Evolutionary conservation across 2,113 vertebrate species (phyloP).

Genomic region (Protobothrops mucrosquamatus): DNA sequence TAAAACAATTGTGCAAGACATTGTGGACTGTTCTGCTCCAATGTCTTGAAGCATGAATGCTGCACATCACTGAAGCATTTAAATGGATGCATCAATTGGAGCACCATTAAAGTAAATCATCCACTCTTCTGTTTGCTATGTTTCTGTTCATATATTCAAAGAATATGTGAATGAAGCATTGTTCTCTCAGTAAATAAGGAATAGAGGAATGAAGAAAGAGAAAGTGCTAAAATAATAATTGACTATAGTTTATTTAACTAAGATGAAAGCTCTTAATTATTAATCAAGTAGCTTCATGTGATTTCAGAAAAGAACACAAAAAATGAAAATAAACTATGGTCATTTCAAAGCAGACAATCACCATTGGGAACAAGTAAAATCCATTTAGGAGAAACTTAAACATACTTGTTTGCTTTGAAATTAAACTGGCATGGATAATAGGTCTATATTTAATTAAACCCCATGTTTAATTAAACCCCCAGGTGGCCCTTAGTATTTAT

Average conservation of each 20-base stretch:
- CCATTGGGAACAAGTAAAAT: conserved; percentile 16
- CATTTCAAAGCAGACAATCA: not conserved
- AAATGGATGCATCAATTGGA: not conserved
- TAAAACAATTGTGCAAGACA: not conserved
- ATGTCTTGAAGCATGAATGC: not conserved
- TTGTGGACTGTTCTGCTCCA: not conserved
- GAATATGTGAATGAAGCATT: conserved; percentile 16
- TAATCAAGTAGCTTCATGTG: conserved; percentile 29
- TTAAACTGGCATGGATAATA: not conserved
- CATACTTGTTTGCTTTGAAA: not conserved
- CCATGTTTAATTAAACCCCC: not conserved
- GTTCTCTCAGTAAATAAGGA: conserved; percentile 19
- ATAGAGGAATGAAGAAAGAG: not conserved
- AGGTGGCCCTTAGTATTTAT: not conserved
- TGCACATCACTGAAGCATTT: not conserved
- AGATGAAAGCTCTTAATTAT: conserved; percentile 29
- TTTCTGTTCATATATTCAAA: not conserved
- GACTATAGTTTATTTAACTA: conserved; percentile 33
- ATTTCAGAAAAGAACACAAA: conserved; percentile 26
- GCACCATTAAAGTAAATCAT: not conserved
- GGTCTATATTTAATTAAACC: not conserved
- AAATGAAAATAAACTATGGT: not conserved
- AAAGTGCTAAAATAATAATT: conserved; percentile 16
- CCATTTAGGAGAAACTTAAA: not conserved
- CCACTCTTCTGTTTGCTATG: not conserved